phyloP scores from a whole-genome alignment of 2,113 vertebrate species.

The Takifugu bimaculatus region DNA sequence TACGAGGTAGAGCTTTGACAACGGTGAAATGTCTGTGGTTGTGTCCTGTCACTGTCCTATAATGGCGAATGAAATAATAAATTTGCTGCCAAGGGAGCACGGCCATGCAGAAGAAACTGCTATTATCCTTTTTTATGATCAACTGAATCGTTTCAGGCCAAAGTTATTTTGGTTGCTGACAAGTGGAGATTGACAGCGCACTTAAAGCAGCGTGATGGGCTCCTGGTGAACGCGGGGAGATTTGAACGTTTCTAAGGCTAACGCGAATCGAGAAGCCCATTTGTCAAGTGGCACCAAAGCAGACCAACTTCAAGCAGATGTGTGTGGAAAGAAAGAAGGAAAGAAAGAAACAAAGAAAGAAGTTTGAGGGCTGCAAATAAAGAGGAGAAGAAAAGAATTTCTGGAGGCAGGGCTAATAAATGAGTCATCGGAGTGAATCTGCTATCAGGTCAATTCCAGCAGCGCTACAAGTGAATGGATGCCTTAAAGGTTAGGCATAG shows the following conservation, averaged over 20 bases:
- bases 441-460: constrained; percentile 57
- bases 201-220: neutral
- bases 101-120: too few species aligned
- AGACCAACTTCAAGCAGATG: neutral
- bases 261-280: neutral
- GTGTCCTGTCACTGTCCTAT: too few species aligned
- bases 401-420: constrained; percentile 55
- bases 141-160: too few species aligned
- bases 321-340: neutral
- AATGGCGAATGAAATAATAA: too few species aligned
- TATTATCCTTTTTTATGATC: too few species aligned
- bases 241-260: neutral
- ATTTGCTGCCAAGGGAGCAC: too few species aligned
- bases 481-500: constrained; percentile 66
- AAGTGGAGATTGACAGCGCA: too few species aligned
- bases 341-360: neutral
- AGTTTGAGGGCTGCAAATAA: neutral
- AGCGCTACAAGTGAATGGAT: constrained; percentile 56
- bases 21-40: too few species aligned
- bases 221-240: neutral
- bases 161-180: too few species aligned
- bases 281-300: neutral
- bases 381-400: constrained; percentile 30
- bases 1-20: too few species aligned
- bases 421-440: constrained; percentile 60